These are phyloP conservation scores for Noctua janthina DNA, from an alignment of 2,888 invertebrate genomes.

Conservation along the genomic window DNA sequence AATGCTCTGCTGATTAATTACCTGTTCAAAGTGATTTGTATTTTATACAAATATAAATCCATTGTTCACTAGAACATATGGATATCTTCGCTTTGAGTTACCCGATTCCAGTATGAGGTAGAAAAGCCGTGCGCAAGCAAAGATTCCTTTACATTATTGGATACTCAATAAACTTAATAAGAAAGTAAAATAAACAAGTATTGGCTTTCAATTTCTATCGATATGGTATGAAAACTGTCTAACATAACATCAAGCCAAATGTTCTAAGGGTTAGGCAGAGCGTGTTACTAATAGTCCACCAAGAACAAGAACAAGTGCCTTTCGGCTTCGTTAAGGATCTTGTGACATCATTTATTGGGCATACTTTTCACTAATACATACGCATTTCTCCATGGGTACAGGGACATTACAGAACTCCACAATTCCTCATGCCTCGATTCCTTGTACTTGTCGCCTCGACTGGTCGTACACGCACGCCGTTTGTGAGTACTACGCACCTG, in stretches of 20 bases:
- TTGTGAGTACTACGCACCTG: neutral
- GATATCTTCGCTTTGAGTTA: neutral
- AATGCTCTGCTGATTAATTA: conserved; percentile 10
- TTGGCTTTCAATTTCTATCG: neutral
- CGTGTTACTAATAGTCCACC: neutral
- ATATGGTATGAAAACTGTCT: neutral
- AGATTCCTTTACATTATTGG: neutral
- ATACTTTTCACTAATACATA: no score
- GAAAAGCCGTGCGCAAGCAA: neutral
- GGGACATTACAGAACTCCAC: no score
- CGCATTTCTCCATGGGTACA: no score
- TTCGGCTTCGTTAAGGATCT: no score
- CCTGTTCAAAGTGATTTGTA: neutral
- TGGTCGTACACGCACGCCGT: neutral
- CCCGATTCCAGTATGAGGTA: neutral
- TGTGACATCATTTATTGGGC: no score
- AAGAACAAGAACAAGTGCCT: no score
- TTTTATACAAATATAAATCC: neutral
- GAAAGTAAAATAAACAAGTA: conserved; percentile 5
- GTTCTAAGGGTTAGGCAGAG: neutral
- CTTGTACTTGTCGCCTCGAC: no score
- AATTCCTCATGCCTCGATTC: no score
- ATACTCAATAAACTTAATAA: conserved; percentile 3
- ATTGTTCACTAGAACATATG: neutral
- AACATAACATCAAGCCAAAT: neutral